Base-by-base conservation (phyloP, 2,888 invertebrate genomes). In the Helicoverpa assulta region DNA sequence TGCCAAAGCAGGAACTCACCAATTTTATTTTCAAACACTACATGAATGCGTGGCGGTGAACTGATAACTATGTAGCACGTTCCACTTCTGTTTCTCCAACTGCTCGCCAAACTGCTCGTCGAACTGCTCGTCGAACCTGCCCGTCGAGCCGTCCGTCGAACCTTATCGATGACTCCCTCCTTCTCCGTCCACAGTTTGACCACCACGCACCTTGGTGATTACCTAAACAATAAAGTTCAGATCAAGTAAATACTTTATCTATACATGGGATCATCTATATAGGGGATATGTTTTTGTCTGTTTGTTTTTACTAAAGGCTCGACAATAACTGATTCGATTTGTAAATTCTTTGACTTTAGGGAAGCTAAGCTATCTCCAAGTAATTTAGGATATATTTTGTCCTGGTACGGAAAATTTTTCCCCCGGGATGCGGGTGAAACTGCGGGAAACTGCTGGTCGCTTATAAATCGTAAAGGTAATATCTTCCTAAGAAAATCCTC, bases 1-100 rank as follows among this genome's bases (percentile, higher is more conserved):
- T 16, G 21, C 2, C 6, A 1, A 50, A 47, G 0, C 10, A 37
- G 37, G 37, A 10, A 71, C 71, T 71, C 50, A 71, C 71, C 53
- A 64, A 37, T 37, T 37, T 37, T 10, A 3, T 7, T 37, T 10
- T 37, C 37, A 37, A 37, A 37, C 37, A 12, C 37, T 37, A 21
- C 7, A 33, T 19, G n/a, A 37, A 43, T 60, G 40, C 67, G 57
- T 61, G 60, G 53, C 10, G 40, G 52, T n/a, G 4, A 12, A 40
- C 43, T 67, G 57, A 54, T 51, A 5, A 47, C 26, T 43, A 37
- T 60, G 71, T 67, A 26, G 61, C 69, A 73, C 67, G 61, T 51
- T 61, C 21, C 53, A 26, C 51, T 59, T 37, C 19, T 21, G 21
- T 26, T 57, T 16, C 43, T 50, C 8, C 75, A 70, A 57, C 73